Evolutionary conservation across 2,113 vertebrate species (phyloP).

Genomic region (Istiophorus platypterus): DNA sequence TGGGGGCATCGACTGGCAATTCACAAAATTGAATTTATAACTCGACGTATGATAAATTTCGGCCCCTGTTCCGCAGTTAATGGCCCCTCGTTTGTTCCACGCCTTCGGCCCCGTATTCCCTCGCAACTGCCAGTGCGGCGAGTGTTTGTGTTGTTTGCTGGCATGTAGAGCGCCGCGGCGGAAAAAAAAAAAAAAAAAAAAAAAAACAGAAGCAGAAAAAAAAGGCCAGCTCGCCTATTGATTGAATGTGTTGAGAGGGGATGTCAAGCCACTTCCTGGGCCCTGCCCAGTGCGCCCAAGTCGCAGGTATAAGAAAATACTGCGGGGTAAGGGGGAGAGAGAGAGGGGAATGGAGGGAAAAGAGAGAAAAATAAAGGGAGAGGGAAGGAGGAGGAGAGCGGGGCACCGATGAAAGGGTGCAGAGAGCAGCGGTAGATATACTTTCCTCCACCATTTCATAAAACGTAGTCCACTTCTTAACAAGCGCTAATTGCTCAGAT

Average conservation of each 20-base stretch:
- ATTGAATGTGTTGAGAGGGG: slow-evolving; percentile 61
- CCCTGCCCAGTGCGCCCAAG: slow-evolving; percentile 35
- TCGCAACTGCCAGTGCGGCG: slow-evolving; percentile 29
- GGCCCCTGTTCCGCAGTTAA: slow-evolving; percentile 73
- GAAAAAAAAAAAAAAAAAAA: slow-evolving; percentile 53
- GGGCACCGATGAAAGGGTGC: slow-evolving; percentile 27
- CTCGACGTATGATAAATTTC: slow-evolving; percentile 80
- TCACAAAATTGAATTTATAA: slow-evolving; percentile 86
- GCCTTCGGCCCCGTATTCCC: slow-evolving; percentile 58
- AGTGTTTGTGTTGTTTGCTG: slow-evolving; percentile 68
- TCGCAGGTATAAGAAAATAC: slow-evolving; percentile 57
- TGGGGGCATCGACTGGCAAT: slow-evolving; percentile 83
- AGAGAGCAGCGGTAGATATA: slow-evolving; percentile 59
- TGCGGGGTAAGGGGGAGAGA: slow-evolving; percentile 8
- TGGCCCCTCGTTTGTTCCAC: slow-evolving; percentile 72
- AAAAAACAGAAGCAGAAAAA: slow-evolving; percentile 55
- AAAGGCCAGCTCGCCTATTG: slow-evolving; percentile 63
- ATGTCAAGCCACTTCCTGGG: slow-evolving; percentile 60
- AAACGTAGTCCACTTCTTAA: slow-evolving; percentile 64
- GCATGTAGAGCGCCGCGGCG: slow-evolving; percentile 59
- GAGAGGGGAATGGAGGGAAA: not conserved
- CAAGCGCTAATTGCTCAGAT: slow-evolving; percentile 77
- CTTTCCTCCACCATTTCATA: slow-evolving; percentile 46
- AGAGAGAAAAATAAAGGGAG: not conserved
- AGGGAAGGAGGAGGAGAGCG: not conserved